Base-by-base conservation (phyloP, 2,797 vertebrate genomes). In the Morelia viridis region DNA sequence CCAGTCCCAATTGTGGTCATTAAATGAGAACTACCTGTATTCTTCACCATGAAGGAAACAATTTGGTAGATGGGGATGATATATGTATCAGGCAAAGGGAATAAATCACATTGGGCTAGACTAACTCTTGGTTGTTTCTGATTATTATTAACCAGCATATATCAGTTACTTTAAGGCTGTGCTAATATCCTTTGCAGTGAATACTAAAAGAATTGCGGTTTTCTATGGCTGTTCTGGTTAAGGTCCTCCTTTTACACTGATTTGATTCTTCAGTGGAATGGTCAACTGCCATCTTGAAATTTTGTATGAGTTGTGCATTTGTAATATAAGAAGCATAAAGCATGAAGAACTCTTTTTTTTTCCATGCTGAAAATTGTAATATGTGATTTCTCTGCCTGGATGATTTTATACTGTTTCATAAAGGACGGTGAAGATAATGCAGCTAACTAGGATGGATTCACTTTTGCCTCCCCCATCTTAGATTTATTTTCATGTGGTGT, bases 401-500 rank as follows among this genome's bases (percentile, higher is more conserved):
- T 85, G 15, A 91, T 80, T 95, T 90, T 93, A 28, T 68, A 91
- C 41, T 88, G 86, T 91, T 93, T 65, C 92, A 84, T 85, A 84
- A 85, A 87, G 85, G 92, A 88, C 85, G 71, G 35, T 84, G 60
- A 80, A 90, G 53, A 88, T 93, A 88, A 84, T 84, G 86, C 86
- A 92, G 89, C 89, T 92, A 92, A 92, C 87, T 92, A 65, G 87
- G 87, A 84, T 84, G 50, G 76, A 89, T 88, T 92, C 87, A 84
- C 50, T 84, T 65, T 60, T 65, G 91, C 91, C 87, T 92, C 87
- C 91, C 80, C 26, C 87, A 64, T 9, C 65, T 92, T 84, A 89
- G 87, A 89, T 89, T 89, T 89, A 87, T 89, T 92, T 89, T 64
- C 31, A 19, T 84, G 46, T 57, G 9, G 24, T 65, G 61, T n/a